Conservation (phyloP, 2,797 vertebrate genomes). For the Cossypha niveicapilla region DNA sequence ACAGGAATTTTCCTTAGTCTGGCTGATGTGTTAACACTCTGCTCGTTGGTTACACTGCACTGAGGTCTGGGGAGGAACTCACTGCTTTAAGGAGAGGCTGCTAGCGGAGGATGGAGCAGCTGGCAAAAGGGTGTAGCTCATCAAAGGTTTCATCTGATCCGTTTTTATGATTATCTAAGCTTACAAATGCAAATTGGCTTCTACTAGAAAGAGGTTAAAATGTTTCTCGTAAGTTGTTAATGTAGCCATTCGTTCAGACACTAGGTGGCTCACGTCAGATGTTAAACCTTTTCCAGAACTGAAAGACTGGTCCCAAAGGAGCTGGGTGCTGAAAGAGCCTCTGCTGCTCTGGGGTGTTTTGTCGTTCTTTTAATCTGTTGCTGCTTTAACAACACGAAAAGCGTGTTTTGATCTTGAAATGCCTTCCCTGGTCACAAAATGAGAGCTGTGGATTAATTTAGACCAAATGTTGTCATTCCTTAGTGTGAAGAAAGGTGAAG, state of each 20-base stretch:
- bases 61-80: not conserved
- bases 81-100: not conserved
- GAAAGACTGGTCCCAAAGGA: not conserved
- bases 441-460: not conserved
- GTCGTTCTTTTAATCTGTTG: not conserved
- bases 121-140: not conserved
- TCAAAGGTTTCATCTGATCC: not conserved
- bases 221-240: not conserved
- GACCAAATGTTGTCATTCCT: not conserved
- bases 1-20: not conserved
- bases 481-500: not conserved
- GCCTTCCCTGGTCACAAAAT: not conserved
- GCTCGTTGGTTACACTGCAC: fast-evolving
- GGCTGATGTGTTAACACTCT: not conserved
- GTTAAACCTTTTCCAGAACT: not conserved
- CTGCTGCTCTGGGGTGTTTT: not conserved
- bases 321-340: not conserved
- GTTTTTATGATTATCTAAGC: not conserved
- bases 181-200: not conserved
- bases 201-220: not conserved
- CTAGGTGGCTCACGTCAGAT: slow-evolving; percentile 59
- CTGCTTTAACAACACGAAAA: not conserved
- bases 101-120: not conserved
- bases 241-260: not conserved
- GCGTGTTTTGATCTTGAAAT: not conserved